A percentile compares a stretch with the other conserved stretches of the same genome.
Evolutionary conservation across 2,113 vertebrate genomes (phyloP).

Genomic region (Seriola quinqueradiata): DNA sequence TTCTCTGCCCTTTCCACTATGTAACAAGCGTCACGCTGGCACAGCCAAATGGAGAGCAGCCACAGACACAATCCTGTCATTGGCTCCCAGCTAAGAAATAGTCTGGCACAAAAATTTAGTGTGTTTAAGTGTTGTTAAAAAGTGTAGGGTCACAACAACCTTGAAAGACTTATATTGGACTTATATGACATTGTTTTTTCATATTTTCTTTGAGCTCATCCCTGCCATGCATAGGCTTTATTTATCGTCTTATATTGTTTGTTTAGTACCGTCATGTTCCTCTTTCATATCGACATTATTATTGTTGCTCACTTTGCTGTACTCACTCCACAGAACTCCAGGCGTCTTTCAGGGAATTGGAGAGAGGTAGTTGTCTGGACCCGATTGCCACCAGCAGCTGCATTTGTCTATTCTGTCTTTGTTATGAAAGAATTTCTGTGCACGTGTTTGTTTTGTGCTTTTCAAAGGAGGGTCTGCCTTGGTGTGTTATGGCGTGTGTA

Average conservation of each 20-base stretch:
- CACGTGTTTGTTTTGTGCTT: constrained; percentile 56
- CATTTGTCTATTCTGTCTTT: constrained; percentile 51
- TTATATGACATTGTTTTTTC: not conserved
- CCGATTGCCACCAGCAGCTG: constrained; percentile 39
- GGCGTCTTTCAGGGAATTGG: constrained; percentile 86
- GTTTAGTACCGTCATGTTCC: constrained; percentile 23
- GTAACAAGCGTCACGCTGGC: not conserved
- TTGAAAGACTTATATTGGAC: not conserved
- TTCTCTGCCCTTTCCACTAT: not conserved
- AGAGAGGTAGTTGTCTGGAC: constrained; percentile 85
- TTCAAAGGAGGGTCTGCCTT: constrained; percentile 49
- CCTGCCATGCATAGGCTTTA: not conserved
- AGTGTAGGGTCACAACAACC: not conserved
- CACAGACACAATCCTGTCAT: not conserved
- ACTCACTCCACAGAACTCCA: constrained; percentile 81
- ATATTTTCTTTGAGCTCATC: not conserved
- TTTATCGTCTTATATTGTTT: not conserved
- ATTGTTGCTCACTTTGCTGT: constrained; percentile 55
- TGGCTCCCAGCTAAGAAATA: not conserved
- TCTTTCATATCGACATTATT: constrained; percentile 15
- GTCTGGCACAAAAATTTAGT: not conserved
- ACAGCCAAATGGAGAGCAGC: not conserved
- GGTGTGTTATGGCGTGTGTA: constrained; percentile 59
- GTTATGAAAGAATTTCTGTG: constrained; percentile 42
- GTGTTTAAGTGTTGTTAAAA: not conserved